Evolutionary conservation across 2,888 invertebrate species (phyloP), one percentile per base, ranked within the genome.

Genomic region (Eurytoma californica): DNA sequence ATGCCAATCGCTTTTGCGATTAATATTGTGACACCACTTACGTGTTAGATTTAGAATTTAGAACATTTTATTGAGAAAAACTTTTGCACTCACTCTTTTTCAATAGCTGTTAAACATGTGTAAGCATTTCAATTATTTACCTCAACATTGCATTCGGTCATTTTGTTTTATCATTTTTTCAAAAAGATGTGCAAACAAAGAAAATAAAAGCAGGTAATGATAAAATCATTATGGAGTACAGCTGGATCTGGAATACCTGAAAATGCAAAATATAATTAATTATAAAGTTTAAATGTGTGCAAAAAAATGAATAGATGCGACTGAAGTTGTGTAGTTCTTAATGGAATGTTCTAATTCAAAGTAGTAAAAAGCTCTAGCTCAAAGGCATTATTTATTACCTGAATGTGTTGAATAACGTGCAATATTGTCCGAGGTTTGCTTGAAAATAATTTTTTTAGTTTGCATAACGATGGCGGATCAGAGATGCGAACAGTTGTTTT

Each of bases 321-420:
- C 1, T 2, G 9, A 39, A 39, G 39, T 39, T 39, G 1, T 39
- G 55, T 12, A 47, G 18, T 67, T 77, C 69, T 68, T 65, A 73
- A 77, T 69, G 18, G 39, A 69, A 73, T 73, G 68, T 80, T 69
- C 58, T 47, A 55, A 39, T 49, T 77, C n/a, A 9, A 39, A 14
- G 13, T 16, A 49, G 20, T 13, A 24, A 16, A 60, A 74, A 69
- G 30, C 28, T 69, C 57, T 18, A 66, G 49, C 51, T 66, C 20
- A 28, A 77, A 72, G 47, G 65, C 72, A 76, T 80, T 80, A 69
- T 77, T 80, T 80, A 80, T 80, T 80, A 72, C 53, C 73, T 61
- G 65, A 68, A 47, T 75, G 61, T 79, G 66, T 75, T 70, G 75
- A 74, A 58, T 65, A 73, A 77, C 72, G 80, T 80, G 80, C 80